Conservation (phyloP, 2,797 vertebrate species). For the Bufotes viridis region DNA sequence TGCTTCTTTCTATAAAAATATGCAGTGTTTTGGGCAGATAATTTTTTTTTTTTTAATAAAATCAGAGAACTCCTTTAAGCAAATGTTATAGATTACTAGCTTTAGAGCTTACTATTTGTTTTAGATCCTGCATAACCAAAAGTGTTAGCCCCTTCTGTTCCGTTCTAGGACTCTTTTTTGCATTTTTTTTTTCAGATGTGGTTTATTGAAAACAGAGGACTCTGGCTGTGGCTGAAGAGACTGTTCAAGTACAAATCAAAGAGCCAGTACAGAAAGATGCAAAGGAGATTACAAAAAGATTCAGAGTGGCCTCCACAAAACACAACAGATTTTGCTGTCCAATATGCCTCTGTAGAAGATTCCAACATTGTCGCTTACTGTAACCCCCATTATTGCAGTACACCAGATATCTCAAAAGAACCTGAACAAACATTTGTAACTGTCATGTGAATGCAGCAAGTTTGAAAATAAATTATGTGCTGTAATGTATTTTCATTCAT, state of each 20-base stretch:
- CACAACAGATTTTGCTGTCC: constrained; percentile 62
- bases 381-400: not conserved
- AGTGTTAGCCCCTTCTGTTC: too few relatives aligned
- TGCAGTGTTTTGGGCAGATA: too few relatives aligned
- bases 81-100: too few relatives aligned
- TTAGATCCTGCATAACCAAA: too few relatives aligned
- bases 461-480: not conserved
- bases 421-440: constrained; percentile 4
- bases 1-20: too few relatives aligned
- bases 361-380: constrained; percentile 47
- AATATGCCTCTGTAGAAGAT: constrained; percentile 62
- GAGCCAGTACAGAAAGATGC: constrained; percentile 53
- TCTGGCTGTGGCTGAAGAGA: constrained; percentile 51
- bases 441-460: not conserved
- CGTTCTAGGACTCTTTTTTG: too few relatives aligned
- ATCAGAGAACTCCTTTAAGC: too few relatives aligned
- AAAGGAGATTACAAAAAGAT: constrained; percentile 37
- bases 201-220: constrained; percentile 71
- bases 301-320: constrained; percentile 65
- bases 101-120: too few relatives aligned
- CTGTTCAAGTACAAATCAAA: constrained; percentile 51
- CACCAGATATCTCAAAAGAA: not conserved
- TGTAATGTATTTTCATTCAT: too few relatives aligned
- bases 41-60: too few relatives aligned
- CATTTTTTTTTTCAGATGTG: constrained; percentile 66